phyloP scores from a whole-genome alignment of 2,113 vertebrate species.

The Brachionichthys hirsutus region DNA sequence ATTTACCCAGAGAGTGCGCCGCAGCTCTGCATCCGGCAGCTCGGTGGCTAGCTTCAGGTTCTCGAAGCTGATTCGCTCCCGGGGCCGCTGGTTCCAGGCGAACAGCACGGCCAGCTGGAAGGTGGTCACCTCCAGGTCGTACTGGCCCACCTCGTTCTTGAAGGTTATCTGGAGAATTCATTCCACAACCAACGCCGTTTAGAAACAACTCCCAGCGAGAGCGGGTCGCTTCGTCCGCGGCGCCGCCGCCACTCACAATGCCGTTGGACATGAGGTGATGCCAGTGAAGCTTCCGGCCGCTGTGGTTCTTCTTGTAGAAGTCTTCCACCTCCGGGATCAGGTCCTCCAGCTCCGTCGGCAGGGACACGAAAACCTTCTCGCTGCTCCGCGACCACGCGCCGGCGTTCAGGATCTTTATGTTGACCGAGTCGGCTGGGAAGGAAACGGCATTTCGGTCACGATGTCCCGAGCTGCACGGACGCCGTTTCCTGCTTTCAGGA shows the following conservation, averaged over 20 bases:
- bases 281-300: constrained; percentile 98
- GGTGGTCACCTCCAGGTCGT: constrained; percentile 97
- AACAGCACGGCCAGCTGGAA: constrained; percentile 98
- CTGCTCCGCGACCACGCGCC: constrained; percentile 98
- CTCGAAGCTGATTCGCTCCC: constrained; percentile 98
- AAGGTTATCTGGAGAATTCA: constrained; percentile 87
- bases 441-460: too few species aligned
- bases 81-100: constrained; percentile 98
- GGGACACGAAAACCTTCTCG: constrained; percentile 97
- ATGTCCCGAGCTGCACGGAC: too few species aligned
- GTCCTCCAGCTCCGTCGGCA: constrained; percentile 96
- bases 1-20: constrained; percentile 96
- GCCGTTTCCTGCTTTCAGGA: too few species aligned
- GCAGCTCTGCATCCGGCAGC: constrained; percentile 95
- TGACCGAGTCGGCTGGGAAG: constrained; percentile 91
- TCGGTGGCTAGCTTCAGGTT: constrained; percentile 97
- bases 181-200: too few species aligned
- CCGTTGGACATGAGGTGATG: constrained; percentile 99
- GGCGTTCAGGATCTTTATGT: constrained; percentile 99
- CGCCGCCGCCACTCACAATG: constrained; percentile 85
- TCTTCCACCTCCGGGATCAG: constrained; percentile 98
- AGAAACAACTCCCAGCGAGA: too few species aligned
- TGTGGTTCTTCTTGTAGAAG: constrained; percentile 99
- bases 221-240: too few species aligned
- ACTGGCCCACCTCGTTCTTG: constrained; percentile 98